A percentile compares a stretch with the other conserved stretches of the same genome.
Conservation (phyloP, 2,888 invertebrate genomes). For the Euplexia lucipara region DNA sequence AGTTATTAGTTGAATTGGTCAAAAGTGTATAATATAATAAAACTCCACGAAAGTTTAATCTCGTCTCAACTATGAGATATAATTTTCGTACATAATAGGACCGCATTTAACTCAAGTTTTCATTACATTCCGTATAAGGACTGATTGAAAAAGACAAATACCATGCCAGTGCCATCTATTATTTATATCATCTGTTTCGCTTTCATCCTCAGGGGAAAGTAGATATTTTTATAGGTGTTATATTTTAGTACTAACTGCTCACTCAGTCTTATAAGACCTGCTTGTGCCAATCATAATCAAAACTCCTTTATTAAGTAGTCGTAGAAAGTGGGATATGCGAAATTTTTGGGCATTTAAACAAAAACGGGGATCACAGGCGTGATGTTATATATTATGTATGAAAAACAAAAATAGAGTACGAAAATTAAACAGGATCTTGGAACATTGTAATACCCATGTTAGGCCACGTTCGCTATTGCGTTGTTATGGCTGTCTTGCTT, state of each 20-base stretch:
- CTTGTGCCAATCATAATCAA: slow-evolving; percentile 51
- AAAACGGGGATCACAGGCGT: too few relatives aligned
- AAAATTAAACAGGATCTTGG: not conserved
- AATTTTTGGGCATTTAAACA: not conserved
- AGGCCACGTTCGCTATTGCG: slow-evolving; percentile 5
- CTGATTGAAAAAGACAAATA: not conserved
- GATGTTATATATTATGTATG: too few relatives aligned
- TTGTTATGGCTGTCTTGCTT: slow-evolving; percentile 14
- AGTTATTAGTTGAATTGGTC: slow-evolving; percentile 19
- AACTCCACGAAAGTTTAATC: slow-evolving; percentile 3
- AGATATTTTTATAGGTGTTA: slow-evolving; percentile 24
- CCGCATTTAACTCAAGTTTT: not conserved
- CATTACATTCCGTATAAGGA: slow-evolving; percentile 34
- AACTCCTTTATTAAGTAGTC: slow-evolving; percentile 4
- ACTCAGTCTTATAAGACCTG: slow-evolving; percentile 45
- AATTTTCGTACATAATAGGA: not conserved
- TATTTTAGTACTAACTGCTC: slow-evolving; percentile 24
- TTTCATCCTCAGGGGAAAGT: not conserved
- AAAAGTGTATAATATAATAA: not conserved
- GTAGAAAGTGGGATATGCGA: not conserved
- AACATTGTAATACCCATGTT: not conserved
- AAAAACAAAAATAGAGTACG: not conserved
- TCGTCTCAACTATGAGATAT: slow-evolving; percentile 3
- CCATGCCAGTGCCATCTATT: slow-evolving; percentile 18
- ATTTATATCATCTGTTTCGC: slow-evolving; percentile 2